Percentiles rank a stretch among this genome's conserved stretches.
Conservation (phyloP, 1,140 invertebrate species). For the Agrypnia vestita region DNA sequence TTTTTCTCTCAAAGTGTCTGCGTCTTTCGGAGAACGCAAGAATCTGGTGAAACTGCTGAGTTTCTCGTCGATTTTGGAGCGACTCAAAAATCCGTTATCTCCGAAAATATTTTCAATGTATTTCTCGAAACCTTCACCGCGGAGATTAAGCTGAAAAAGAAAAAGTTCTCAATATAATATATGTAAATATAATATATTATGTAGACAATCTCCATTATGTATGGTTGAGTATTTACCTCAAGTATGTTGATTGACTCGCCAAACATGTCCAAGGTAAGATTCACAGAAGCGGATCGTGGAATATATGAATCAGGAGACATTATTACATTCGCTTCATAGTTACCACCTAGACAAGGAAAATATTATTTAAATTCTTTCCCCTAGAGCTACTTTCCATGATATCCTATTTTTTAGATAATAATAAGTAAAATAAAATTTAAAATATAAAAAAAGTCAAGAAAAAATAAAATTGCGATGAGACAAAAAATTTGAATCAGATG, state of each 20-base stretch:
- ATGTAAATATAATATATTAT: not conserved
- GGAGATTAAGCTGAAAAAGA: constrained; percentile 77
- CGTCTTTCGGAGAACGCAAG: constrained; percentile 72
- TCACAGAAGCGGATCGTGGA: constrained; percentile 85
- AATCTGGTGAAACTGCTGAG: constrained; percentile 72
- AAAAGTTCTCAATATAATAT: constrained; percentile 15
- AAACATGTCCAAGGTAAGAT: constrained; percentile 91
- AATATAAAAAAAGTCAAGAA: too few species aligned
- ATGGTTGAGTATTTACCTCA: constrained; percentile 73
- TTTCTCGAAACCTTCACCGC: constrained; percentile 89
- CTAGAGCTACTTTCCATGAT: too few species aligned
- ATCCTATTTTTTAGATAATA: too few species aligned
- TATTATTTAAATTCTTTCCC: not conserved
- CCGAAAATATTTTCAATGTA: constrained; percentile 88
- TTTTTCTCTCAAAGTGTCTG: constrained; percentile 72
- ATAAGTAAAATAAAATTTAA: too few species aligned
- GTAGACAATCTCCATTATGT: not conserved
- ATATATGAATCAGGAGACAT: constrained; percentile 93
- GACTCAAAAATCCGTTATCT: constrained; percentile 80
- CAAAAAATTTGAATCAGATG: too few species aligned
- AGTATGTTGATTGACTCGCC: constrained; percentile 91
- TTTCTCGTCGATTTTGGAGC: constrained; percentile 76
- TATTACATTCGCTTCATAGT: constrained; percentile 86
- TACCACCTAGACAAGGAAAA: constrained; percentile 74
- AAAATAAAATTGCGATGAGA: too few species aligned